phyloP scores from a whole-genome alignment of 1,140 invertebrate species.

The Drosophila lini region DNA sequence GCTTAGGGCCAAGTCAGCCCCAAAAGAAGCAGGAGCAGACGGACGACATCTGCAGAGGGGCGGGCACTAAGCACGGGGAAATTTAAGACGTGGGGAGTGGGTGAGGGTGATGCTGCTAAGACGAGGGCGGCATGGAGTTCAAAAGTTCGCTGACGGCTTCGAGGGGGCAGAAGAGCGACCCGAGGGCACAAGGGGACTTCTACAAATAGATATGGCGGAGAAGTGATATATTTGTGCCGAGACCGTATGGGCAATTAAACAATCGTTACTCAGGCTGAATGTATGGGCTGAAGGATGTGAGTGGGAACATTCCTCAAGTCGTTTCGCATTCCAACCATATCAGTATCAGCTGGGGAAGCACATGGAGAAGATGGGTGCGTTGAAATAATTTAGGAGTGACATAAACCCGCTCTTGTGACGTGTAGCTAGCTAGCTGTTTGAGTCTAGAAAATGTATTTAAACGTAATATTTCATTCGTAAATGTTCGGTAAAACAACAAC shows the following conservation, averaged over 20 bases:
- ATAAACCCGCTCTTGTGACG: neutral
- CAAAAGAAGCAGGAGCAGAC: constrained; percentile 17
- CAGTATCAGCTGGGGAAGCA: constrained; percentile 13
- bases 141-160: constrained; percentile 43
- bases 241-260: constrained; percentile 72
- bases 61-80: neutral
- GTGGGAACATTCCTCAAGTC: constrained; percentile 21
- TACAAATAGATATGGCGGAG: constrained; percentile 38
- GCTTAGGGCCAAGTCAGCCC: constrained; percentile 52
- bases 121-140: constrained; percentile 37
- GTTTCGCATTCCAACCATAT: constrained; percentile 32
- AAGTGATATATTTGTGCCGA: constrained; percentile 45
- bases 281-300: constrained; percentile 12
- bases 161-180: constrained; percentile 6
- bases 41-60: constrained; percentile 22
- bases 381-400: constrained; percentile 4
- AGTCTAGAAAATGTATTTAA: neutral
- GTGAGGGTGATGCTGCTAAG: constrained; percentile 1
- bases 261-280: constrained; percentile 45
- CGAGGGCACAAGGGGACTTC: constrained; percentile 26
- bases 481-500: neutral
- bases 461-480: neutral
- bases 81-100: neutral
- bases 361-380: neutral
- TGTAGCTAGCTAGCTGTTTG: too few species aligned